phyloP scores from a whole-genome alignment of 2,797 vertebrate genomes.

The Morus bassanus region DNA sequence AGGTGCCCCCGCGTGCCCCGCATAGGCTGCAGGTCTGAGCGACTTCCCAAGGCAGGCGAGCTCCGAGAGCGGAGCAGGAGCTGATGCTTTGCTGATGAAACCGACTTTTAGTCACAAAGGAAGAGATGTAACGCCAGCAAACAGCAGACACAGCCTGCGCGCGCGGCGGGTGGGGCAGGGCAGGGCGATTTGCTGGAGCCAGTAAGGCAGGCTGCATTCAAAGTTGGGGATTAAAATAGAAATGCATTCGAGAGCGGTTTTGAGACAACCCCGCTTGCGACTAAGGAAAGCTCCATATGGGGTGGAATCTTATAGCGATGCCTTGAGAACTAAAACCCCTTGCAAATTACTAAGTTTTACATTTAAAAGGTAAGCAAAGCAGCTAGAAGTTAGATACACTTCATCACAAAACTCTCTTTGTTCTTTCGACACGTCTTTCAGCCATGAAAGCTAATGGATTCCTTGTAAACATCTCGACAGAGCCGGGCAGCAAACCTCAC shows the following conservation, averaged over 20 bases:
- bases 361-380: constrained; percentile 64
- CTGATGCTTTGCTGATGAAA: neutral
- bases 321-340: constrained; percentile 38
- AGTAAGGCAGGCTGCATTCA: constrained; percentile 36
- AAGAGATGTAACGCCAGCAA: neutral
- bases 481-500: neutral
- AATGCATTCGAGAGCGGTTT: neutral
- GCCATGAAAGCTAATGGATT: neutral
- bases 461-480: constrained; percentile 23
- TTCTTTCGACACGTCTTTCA: constrained; percentile 39
- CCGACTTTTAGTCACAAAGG: neutral
- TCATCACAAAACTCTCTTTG: constrained; percentile 52
- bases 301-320: constrained; percentile 22
- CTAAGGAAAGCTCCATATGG: neutral
- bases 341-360: constrained; percentile 52
- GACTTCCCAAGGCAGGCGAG: neutral
- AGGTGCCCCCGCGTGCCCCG: neutral
- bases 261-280: neutral
- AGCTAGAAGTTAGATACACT: constrained; percentile 47
- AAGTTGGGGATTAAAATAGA: constrained; percentile 56
- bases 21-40: constrained; percentile 4
- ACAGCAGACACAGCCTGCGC: neutral
- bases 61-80: neutral
- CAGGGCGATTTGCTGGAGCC: neutral
- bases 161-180: constrained; percentile 16